phyloP scores from a whole-genome alignment of 2,797 vertebrate genomes.

The Lutjanus campechanus region DNA sequence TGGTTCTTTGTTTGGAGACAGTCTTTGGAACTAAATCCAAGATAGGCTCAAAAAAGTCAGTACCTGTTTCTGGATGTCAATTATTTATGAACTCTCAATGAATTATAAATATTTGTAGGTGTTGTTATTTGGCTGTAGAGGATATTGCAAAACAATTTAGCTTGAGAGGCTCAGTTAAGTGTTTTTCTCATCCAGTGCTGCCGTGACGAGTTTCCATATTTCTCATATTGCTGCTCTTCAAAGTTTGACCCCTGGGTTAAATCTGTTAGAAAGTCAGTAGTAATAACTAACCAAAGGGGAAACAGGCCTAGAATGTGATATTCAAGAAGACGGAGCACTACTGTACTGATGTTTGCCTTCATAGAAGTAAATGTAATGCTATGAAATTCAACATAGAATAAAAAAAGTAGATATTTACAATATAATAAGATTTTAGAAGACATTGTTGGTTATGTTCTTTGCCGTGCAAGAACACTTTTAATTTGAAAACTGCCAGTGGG shows the following conservation, averaged over 20 bases:
- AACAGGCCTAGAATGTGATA: background rate
- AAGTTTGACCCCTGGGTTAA: background rate
- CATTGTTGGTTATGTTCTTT: background rate
- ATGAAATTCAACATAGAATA: background rate
- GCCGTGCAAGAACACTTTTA: background rate
- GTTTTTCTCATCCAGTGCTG: background rate
- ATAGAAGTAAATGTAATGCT: background rate
- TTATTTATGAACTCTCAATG: constrained; percentile 1
- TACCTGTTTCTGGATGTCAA: background rate
- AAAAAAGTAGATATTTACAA: background rate
- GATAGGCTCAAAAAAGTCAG: background rate
- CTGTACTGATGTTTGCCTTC: background rate
- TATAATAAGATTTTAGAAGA: background rate
- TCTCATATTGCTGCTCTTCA: background rate
- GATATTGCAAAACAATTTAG: background rate
- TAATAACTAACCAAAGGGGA: background rate
- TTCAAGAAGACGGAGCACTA: background rate
- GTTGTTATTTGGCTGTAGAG: background rate
- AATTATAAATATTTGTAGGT: background rate
- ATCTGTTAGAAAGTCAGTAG: background rate
- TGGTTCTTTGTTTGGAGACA: background rate
- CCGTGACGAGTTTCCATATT: background rate
- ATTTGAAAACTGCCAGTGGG: background rate
- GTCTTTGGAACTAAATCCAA: background rate
- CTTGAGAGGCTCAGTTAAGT: background rate